phyloP scores from a whole-genome alignment of 2,888 invertebrate genomes.

The Cataglyphis altisquamis region DNA sequence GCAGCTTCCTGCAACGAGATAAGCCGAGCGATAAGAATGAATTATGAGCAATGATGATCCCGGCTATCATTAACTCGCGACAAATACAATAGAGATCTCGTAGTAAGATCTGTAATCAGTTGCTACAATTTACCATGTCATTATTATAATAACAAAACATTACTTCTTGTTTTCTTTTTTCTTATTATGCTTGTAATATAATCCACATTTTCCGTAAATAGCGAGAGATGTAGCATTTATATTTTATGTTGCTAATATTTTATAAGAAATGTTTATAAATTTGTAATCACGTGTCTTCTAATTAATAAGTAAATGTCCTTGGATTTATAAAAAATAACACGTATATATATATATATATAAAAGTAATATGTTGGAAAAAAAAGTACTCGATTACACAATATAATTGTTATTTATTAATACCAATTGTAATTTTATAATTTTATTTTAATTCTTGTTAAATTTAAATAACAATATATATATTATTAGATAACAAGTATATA shows the following conservation, averaged over 20 bases:
- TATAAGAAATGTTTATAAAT: background rate
- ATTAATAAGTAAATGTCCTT: background rate
- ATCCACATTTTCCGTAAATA: background rate
- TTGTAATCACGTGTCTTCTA: background rate
- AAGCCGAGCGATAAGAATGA: conserved; percentile 37
- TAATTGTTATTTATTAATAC: background rate
- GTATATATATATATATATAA: too few species aligned
- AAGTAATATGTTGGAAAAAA: background rate
- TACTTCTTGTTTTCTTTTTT: background rate
- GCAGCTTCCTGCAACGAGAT: conserved; percentile 86
- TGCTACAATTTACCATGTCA: background rate
- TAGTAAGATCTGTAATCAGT: background rate
- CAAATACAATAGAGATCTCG: conserved; percentile 1
- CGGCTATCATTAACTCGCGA: conserved; percentile 15
- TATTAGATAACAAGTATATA: background rate
- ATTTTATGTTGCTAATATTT: background rate
- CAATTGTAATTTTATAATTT: background rate
- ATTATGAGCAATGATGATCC: conserved; percentile 41
- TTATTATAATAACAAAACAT: conserved; percentile 6
- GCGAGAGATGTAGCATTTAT: background rate
- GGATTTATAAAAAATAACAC: background rate
- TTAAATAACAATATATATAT: background rate
- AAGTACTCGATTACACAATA: background rate
- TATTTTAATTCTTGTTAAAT: background rate
- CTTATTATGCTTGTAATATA: background rate